Conservation (phyloP, 2,888 invertebrate species). For the Zygogramma bicolorata region DNA sequence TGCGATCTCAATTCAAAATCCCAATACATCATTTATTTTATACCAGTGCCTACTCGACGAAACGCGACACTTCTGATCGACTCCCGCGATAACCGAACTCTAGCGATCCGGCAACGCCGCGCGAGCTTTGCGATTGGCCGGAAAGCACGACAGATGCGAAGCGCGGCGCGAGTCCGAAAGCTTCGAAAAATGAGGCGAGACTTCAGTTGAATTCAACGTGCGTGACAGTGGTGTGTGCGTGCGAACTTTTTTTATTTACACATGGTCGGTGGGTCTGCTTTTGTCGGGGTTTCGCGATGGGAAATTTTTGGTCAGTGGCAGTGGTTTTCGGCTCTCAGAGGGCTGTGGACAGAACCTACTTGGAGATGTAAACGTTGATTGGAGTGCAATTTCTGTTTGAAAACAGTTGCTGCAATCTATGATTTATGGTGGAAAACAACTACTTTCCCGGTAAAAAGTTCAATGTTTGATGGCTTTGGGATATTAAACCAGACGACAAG, state of each 20-base stretch:
- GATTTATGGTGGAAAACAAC: background rate
- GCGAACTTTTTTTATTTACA: conserved; percentile 65
- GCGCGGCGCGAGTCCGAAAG: conserved; percentile 65
- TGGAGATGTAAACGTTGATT: background rate
- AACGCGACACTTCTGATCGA: too few relatives aligned
- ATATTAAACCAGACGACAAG: too few relatives aligned
- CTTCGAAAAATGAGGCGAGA: conserved; percentile 61
- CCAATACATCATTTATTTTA: too few relatives aligned
- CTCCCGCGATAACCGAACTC: too few relatives aligned
- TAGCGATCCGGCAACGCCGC: conserved; percentile 46
- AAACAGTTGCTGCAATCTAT: background rate
- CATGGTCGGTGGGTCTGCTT: conserved; percentile 63
- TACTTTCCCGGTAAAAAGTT: background rate
- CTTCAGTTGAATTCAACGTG: conserved; percentile 66
- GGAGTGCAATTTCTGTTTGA: background rate
- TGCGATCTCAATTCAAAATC: too few relatives aligned
- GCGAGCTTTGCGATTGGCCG: conserved; percentile 61
- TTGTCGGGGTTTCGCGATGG: conserved; percentile 18
- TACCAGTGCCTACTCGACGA: too few relatives aligned
- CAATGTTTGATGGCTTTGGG: background rate
- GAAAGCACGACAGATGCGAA: conserved; percentile 65
- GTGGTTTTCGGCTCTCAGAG: conserved; percentile 2
- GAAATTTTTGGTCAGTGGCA: conserved; percentile 32
- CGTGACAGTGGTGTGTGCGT: conserved; percentile 64
- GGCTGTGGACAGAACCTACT: background rate